Evolutionary conservation across 2,113 vertebrate species (phyloP), one percentile per base, ranked within the genome.

Genomic region (Clinocottus analis): DNA sequence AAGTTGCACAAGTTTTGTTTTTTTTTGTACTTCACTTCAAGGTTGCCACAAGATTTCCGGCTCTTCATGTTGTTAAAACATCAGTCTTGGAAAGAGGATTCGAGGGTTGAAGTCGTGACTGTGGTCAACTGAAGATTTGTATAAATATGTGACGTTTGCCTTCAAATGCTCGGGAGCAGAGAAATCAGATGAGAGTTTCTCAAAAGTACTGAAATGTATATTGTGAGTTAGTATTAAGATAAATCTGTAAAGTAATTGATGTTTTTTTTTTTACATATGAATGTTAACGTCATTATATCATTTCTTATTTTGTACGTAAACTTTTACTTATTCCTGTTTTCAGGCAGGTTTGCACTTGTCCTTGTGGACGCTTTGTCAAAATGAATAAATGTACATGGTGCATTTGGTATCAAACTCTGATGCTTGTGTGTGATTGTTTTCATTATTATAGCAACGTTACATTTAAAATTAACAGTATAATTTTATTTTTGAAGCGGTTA

Each of bases 331-430:
- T 83, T 82, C 59, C 69, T 72, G 60, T 87, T 80, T 90, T 91
- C 82, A 90, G 86, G 85, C 90, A 87, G 65, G 83, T 94, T 94
- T 95, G 94, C 94, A 95, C 93, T 95, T 92, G 85, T 93, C 91
- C 91, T 60, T 35, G 47, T 80, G 93, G 91, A 94, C 89, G 6
- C 75, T 47, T 70, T 85, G 39, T 92, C 77, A 21, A 91, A 92
- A 82, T 87, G 21, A 91, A 89, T 86, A 86, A 85, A 93, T 94
- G 77, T 87, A 41, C 39, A 8, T 41, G 39, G 35, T 80, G 43
- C 80, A 83, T 90, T 92, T 94, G 92, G 58, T 88, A 93, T 89
- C 77, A 87, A 89, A 90, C 51, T 56, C 4, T 16, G 29, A 5
- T 47, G 23, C 14, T 3, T 64, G 5, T 81, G 2, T 67, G 56